Evolutionary conservation across 2,113 vertebrate genomes (phyloP).

Genomic region (Prionailurus viverrinus): DNA sequence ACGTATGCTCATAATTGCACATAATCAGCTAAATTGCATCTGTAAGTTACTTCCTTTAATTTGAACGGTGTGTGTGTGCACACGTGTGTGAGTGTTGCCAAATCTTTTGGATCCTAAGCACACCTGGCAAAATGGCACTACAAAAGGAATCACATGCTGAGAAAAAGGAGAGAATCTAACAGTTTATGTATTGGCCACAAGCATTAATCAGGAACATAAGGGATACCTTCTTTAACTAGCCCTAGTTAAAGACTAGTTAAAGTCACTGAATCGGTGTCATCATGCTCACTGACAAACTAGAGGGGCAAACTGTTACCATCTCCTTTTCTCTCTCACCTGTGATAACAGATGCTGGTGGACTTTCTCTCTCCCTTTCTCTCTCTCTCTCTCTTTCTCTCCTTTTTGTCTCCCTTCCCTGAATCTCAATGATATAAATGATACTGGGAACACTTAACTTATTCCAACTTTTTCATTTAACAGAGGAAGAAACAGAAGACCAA

Average conservation of each 20-base stretch:
- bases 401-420: background rate
- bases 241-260: background rate
- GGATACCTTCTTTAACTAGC: background rate
- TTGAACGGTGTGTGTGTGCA: background rate
- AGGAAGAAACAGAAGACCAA: slow-evolving; percentile 9
- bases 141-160: background rate
- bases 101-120: background rate
- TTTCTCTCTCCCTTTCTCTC: background rate
- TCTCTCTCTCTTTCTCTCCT: background rate
- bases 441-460: background rate
- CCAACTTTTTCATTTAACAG: background rate
- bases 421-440: background rate
- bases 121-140: slow-evolving; percentile 22
- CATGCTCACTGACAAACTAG: background rate
- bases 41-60: slow-evolving; percentile 70
- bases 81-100: background rate
- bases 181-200: background rate
- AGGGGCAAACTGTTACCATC: background rate
- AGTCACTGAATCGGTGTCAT: background rate
- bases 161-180: background rate
- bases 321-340: background rate
- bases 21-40: slow-evolving; percentile 63
- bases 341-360: background rate
- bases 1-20: slow-evolving; percentile 57
- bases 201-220: background rate